A percentile compares a stretch with the other conserved stretches of the same genome.
Conservation (phyloP, 1,140 invertebrate species). For the Colletes gigas region DNA sequence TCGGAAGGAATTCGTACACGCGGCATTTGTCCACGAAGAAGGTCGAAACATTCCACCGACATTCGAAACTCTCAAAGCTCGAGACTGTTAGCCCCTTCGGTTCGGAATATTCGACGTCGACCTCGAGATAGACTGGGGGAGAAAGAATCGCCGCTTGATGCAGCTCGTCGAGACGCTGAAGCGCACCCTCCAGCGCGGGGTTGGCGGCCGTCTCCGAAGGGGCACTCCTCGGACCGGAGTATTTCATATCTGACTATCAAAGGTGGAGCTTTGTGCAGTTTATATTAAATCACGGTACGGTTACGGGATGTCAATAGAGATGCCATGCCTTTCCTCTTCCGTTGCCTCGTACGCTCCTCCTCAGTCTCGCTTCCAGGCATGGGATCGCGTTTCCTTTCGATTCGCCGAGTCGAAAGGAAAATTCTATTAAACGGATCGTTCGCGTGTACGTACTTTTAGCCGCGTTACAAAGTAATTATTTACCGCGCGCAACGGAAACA, state of each 20-base stretch:
- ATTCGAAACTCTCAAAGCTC: conserved; percentile 48
- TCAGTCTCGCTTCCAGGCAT: background rate
- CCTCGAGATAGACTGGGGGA: conserved; percentile 9
- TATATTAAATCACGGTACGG: conserved; percentile 75
- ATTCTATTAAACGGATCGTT: conserved; percentile 14
- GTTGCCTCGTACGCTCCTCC: no score
- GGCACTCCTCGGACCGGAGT: conserved; percentile 66
- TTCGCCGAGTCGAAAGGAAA: background rate
- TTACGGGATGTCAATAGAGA: conserved; percentile 71
- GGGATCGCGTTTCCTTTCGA: background rate
- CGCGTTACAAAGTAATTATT: conserved; percentile 5
- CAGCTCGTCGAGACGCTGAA: conserved; percentile 49
- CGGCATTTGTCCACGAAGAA: conserved; percentile 23
- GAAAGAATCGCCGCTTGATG: conserved; percentile 32
- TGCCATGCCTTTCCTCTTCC: conserved; percentile 28
- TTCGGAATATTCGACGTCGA: conserved; percentile 46
- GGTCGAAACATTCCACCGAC: conserved; percentile 40
- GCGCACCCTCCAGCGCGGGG: conserved; percentile 51
- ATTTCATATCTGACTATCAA: conserved; percentile 77
- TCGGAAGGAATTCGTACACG: conserved; percentile 43
- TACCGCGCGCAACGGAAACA: background rate
- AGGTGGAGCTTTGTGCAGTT: conserved; percentile 73
- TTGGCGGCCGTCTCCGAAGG: conserved; percentile 51
- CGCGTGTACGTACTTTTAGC: no score
- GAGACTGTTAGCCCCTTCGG: conserved; percentile 20